Percentiles rank a stretch among this genome's conserved stretches.
Evolutionary conservation across 2,888 invertebrate species (phyloP).

Genomic region (Carcina quercana): DNA sequence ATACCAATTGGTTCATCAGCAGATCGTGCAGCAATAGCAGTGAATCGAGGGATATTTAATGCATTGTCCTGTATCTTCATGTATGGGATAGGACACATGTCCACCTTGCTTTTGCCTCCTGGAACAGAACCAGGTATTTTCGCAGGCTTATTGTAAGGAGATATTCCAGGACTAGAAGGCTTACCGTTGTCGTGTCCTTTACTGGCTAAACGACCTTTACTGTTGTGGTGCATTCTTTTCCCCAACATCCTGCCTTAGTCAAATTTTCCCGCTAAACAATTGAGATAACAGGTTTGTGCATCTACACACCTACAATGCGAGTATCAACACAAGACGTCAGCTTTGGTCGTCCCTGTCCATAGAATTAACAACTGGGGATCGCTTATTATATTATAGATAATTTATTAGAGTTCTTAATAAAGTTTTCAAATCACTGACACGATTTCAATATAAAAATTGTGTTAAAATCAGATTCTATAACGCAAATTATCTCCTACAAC

Average conservation of each 20-base stretch:
- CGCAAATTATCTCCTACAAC: too few species aligned
- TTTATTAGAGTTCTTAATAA: too few species aligned
- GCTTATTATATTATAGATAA: too few species aligned
- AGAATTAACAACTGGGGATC: too few species aligned
- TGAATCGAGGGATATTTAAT: constrained; percentile 79
- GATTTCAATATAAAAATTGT: too few species aligned
- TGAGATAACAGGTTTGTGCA: too few species aligned
- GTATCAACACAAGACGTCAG: too few species aligned
- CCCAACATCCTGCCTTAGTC: constrained; percentile 54
- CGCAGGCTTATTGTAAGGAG: constrained; percentile 62
- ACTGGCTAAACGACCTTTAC: constrained; percentile 62
- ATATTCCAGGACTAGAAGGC: constrained; percentile 65
- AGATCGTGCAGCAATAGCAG: constrained; percentile 77
- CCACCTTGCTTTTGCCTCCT: constrained; percentile 58
- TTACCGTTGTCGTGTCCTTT: constrained; percentile 67
- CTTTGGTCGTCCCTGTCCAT: too few species aligned
- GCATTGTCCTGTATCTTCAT: constrained; percentile 81
- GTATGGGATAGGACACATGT: constrained; percentile 74
- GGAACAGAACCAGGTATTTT: constrained; percentile 59
- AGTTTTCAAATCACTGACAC: too few species aligned
- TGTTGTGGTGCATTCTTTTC: constrained; percentile 69
- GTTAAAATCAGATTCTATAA: too few species aligned
- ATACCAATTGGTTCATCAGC: constrained; percentile 86
- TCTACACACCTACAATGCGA: too few species aligned
- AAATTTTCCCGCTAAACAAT: constrained; percentile 52